Evolutionary conservation across 2,888 invertebrate species (phyloP).

Genomic region (Chorisops tibialis): DNA sequence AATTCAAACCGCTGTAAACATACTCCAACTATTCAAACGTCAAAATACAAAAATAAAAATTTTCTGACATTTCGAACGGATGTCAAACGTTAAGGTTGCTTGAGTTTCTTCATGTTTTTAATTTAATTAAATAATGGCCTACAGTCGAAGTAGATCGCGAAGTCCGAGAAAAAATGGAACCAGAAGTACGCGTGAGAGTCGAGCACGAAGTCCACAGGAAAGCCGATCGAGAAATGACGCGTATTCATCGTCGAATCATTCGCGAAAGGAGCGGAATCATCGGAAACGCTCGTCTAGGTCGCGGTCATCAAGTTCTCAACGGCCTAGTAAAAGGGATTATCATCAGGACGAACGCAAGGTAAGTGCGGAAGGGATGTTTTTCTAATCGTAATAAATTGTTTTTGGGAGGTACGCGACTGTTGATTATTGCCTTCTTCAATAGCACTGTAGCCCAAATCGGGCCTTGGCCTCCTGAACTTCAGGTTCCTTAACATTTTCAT

Average conservation of each 20-base stretch:
- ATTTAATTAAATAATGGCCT: background rate
- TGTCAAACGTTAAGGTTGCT: too few relatives aligned
- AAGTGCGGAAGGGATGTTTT: background rate
- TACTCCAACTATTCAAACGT: too few relatives aligned
- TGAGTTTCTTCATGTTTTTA: too few relatives aligned
- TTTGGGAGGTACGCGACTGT: background rate
- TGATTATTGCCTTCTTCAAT: background rate
- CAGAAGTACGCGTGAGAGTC: background rate
- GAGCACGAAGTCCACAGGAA: background rate
- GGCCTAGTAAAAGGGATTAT: background rate
- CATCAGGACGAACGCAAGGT: conserved; percentile 10
- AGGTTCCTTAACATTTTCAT: too few relatives aligned
- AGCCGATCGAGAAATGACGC: too few relatives aligned
- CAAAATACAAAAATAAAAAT: too few relatives aligned
- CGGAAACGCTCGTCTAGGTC: conserved; percentile 13
- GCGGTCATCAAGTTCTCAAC: background rate
- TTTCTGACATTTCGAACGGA: too few relatives aligned
- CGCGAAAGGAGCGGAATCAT: background rate
- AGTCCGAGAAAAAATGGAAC: too few relatives aligned
- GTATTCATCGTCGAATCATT: background rate
- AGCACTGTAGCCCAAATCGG: background rate
- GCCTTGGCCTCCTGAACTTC: background rate
- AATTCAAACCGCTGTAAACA: too few relatives aligned
- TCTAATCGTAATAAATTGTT: background rate
- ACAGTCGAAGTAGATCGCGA: conserved; percentile 1